Percentiles rank a stretch among this genome's conserved stretches.
phyloP scores from a whole-genome alignment of 2,888 invertebrate species.

The Acronicta aceris region DNA sequence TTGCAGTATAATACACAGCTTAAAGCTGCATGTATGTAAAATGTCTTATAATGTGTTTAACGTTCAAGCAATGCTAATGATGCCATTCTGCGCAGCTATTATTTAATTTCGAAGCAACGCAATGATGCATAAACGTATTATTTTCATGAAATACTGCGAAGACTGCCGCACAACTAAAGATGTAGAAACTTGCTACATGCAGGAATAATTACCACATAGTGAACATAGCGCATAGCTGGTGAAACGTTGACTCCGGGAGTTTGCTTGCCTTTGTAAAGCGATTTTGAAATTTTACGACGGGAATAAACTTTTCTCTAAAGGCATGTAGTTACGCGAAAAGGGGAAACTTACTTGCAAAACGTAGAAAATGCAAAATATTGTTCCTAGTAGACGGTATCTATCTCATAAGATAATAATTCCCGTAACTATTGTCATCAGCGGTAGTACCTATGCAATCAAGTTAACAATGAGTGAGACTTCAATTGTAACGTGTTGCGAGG shows the following conservation, averaged over 20 bases:
- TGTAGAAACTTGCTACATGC: conserved; percentile 59
- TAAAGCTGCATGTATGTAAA: conserved; percentile 16
- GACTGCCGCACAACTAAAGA: conserved; percentile 39
- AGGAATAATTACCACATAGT: conserved; percentile 60
- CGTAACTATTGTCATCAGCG: conserved; percentile 30
- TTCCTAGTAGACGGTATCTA: conserved; percentile 14
- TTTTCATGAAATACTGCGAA: conserved; percentile 46
- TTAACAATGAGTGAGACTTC: conserved; percentile 73
- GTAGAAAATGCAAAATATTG: neutral
- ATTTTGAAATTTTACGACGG: conserved; percentile 45
- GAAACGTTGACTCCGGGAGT: conserved; percentile 58
- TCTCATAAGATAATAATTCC: conserved; percentile 7
- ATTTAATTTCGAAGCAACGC: conserved; percentile 39
- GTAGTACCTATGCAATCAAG: conserved; percentile 43
- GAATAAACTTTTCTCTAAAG: conserved; percentile 37
- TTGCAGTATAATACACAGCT: conserved; percentile 28
- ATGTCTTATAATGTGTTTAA: conserved; percentile 19
- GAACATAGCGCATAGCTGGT: conserved; percentile 59
- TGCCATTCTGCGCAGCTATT: conserved; percentile 16
- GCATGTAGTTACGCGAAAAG: conserved; percentile 15
- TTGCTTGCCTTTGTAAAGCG: conserved; percentile 44
- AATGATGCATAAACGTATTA: conserved; percentile 45
- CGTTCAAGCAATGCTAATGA: conserved; percentile 31
- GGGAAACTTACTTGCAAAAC: conserved; percentile 16
- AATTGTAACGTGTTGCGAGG: conserved; percentile 64